These are phyloP conservation scores for Caenorhabditis parvicauda DNA, from an alignment of 2,888 invertebrate genomes.

Conservation along the genomic window DNA sequence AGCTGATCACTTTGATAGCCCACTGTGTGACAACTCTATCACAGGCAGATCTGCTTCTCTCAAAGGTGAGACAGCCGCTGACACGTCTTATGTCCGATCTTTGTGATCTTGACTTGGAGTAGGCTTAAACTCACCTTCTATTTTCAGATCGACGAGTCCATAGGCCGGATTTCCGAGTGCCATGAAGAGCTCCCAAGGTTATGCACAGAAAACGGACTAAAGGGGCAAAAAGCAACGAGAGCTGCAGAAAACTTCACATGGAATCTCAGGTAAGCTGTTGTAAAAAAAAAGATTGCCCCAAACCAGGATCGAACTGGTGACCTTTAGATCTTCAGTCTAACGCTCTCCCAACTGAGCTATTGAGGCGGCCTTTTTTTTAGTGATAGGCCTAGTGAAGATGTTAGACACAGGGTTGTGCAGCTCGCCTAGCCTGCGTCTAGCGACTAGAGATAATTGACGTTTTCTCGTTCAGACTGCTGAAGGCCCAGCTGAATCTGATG, in stretches of 20 bases:
- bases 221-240: conserved; percentile 66
- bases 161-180: conserved; percentile 61
- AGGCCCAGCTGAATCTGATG: conserved; percentile 68
- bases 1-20: conserved; percentile 47
- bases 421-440: too few relatives aligned
- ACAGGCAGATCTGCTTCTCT: conserved; percentile 40
- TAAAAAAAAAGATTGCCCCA: conserved; percentile 25
- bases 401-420: too few relatives aligned
- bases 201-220: conserved; percentile 65
- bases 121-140: not conserved
- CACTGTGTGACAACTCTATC: conserved; percentile 42
- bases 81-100: not conserved
- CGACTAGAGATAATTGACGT: too few relatives aligned
- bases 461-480: conserved; percentile 67
- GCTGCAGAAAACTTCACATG: conserved; percentile 42
- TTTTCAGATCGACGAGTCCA: conserved; percentile 57
- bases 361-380: too few relatives aligned
- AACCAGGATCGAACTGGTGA: conserved; percentile 62
- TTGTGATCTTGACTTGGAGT: too few relatives aligned
- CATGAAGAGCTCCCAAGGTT: conserved; percentile 65
- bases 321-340: conserved; percentile 63
- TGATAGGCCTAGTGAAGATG: too few relatives aligned
- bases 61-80: conserved; percentile 30
- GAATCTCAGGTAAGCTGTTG: conserved; percentile 23
- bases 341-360: conserved; percentile 63